Percentiles rank a stretch among this genome's conserved stretches.
phyloP scores from a whole-genome alignment of 2,797 vertebrate species.

The Microcaecilia unicolor region DNA sequence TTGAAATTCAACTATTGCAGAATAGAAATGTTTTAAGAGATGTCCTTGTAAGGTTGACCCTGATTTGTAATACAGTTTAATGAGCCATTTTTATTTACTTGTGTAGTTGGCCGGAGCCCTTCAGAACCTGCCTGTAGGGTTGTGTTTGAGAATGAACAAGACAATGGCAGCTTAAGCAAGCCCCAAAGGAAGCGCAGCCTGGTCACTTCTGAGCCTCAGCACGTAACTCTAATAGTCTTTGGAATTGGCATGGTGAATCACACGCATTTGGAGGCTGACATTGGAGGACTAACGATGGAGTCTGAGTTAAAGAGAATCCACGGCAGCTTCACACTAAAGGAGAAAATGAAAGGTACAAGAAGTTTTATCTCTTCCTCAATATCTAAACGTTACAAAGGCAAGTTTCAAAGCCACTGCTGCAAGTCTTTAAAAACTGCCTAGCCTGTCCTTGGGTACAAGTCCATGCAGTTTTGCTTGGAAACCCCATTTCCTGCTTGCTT shows the following conservation, averaged over 20 bases:
- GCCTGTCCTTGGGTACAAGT: background rate
- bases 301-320: constrained; percentile 96
- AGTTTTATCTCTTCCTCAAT: background rate
- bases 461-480: background rate
- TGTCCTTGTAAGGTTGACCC: no score
- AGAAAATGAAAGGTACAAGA: constrained; percentile 90
- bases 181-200: constrained; percentile 78
- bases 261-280: constrained; percentile 93
- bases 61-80: no score
- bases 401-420: no score
- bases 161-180: constrained; percentile 50
- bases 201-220: constrained; percentile 80
- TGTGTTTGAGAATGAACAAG: constrained; percentile 88
- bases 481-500: no score
- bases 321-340: constrained; percentile 93
- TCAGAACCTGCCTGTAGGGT: constrained; percentile 77
- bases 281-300: constrained; percentile 95
- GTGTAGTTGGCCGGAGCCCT: constrained; percentile 65
- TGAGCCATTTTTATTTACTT: no score
- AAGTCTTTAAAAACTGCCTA: no score
- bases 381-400: background rate
- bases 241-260: constrained; percentile 97
- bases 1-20: background rate
- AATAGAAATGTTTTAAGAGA: no score
- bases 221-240: constrained; percentile 91